Evolutionary conservation across 2,888 invertebrate species (phyloP), one percentile per base, ranked within the genome.

Genomic region (Fabriciana adippe): DNA sequence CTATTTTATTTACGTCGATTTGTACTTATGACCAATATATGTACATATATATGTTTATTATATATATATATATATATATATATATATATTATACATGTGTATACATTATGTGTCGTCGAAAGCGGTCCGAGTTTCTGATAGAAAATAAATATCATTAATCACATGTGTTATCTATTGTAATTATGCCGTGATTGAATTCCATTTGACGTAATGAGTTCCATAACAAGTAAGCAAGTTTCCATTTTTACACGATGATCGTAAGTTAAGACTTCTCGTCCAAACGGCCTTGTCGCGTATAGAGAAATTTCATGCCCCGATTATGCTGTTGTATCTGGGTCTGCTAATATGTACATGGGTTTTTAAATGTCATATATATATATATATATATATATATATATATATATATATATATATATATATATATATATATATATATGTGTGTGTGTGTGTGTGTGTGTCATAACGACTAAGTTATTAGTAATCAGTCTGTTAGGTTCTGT

Each of bases 141-240:
- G 31, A 61, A 59, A 48, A 59, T 31, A 47, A 26, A 13, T 26
- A 26, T 26, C 4, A 50, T 41, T 47, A 54, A 48, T 59, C 47
- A 60, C 66, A 35, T 54, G 15, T 59, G 48, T 66, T 26, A 60
- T 55, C 48, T 55, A 67, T 59, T 67, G 48, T 21, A 69, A 69
- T 69, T 50, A 68, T 67, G 54, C 48, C 54, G 66, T 50, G 62
- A 71, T 57, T 67, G 63, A 71, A 67, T 71, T 60, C 68, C 55
- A 53, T 51, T 68, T 72, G 72, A 72, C 68, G 69, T 57, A 70
- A 68, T 68, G 68, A 72, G 55, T 55, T 54, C 73, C 75, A 71
- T 74, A 67, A 64, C 47, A 45, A 60, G 64, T 51, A 48, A 57
- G 54, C 74, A 67, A 71, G 74, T 72, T 72, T 70, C 74, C 74